phyloP scores from a whole-genome alignment of 2,888 invertebrate species.

The Parnassius smintheus region DNA sequence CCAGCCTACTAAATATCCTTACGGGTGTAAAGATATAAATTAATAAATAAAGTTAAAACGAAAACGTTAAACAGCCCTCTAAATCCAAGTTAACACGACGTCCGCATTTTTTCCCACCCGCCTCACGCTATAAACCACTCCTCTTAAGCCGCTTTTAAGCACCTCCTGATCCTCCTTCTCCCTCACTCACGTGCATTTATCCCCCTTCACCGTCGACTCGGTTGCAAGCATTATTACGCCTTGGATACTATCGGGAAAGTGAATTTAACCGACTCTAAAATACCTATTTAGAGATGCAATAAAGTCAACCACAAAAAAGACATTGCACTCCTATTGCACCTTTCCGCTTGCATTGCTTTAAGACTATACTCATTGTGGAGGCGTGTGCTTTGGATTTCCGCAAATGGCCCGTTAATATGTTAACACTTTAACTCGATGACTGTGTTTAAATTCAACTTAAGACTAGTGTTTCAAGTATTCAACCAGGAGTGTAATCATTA shows the following conservation, averaged over 20 bases:
- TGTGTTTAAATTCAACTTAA: no score
- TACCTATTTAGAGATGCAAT: conserved; percentile 13
- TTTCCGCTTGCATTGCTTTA: not conserved
- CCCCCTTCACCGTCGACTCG: conserved; percentile 19
- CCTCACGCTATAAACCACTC: conserved; percentile 43
- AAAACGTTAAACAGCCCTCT: conserved; percentile 9
- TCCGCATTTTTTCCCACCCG: conserved; percentile 24
- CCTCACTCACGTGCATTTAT: conserved; percentile 15
- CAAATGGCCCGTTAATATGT: no score
- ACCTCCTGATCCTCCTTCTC: conserved; percentile 29
- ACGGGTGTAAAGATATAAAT: not conserved
- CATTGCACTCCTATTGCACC: not conserved
- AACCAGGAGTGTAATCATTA: no score
- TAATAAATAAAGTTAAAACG: conserved; percentile 5
- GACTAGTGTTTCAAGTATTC: no score
- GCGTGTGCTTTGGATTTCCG: no score
- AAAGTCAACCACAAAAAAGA: conserved; percentile 9
- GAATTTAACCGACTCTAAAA: conserved; percentile 29
- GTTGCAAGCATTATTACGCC: conserved; percentile 16
- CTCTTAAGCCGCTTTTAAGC: conserved; percentile 37
- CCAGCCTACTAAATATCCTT: no score
- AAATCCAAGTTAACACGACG: conserved; percentile 14
- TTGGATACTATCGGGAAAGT: conserved; percentile 26
- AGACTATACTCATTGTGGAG: no score
- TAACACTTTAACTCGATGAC: no score